These are phyloP conservation scores for Rhyacichthys aspro DNA, from an alignment of 2,797 vertebrate species.

Conservation along the genomic window DNA sequence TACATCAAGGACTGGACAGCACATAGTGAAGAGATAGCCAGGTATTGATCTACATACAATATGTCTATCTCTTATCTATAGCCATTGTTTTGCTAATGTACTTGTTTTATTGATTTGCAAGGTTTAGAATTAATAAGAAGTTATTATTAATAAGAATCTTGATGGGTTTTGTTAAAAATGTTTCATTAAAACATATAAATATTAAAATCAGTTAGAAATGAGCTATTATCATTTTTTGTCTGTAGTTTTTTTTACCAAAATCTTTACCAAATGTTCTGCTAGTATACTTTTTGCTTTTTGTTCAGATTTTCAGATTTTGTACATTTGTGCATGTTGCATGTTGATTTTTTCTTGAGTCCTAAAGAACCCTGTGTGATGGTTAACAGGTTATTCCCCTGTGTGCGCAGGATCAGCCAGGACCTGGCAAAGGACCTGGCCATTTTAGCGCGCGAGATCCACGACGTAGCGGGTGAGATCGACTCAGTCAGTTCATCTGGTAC, in stretches of 20 bases:
- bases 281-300: no score
- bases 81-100: background rate
- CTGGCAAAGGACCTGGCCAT: constrained; percentile 92
- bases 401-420: constrained; percentile 99
- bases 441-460: constrained; percentile 98
- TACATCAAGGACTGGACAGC: constrained; percentile 99
- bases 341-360: constrained; percentile 58
- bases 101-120: no score
- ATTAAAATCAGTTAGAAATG: no score
- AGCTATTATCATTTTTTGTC: no score
- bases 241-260: no score
- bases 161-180: background rate
- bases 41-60: constrained; percentile 78
- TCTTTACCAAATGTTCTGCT: no score
- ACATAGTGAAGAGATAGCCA: constrained; percentile 98
- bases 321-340: constrained; percentile 45
- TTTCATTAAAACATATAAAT: no score
- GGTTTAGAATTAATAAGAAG: background rate
- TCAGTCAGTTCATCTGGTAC: constrained; percentile 98
- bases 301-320: background rate
- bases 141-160: no score
- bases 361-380: constrained; percentile 80
- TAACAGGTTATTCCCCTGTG: constrained; percentile 89
- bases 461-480: constrained; percentile 99
- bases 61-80: background rate